Conservation (phyloP, 30 jellyfish, hydroid and myxozoan genomes). For the Morbakka virulenta region DNA sequence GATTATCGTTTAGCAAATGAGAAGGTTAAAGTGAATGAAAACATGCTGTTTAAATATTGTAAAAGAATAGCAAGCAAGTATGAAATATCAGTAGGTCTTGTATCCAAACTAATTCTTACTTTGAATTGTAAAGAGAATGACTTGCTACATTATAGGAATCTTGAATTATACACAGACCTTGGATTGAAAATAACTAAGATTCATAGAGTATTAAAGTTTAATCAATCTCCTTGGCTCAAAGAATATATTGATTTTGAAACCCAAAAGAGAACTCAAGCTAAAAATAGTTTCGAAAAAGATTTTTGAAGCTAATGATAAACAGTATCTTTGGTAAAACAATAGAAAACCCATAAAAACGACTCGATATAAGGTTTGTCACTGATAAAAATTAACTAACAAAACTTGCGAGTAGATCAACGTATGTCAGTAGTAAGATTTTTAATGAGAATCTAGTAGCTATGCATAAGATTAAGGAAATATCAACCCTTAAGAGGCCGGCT, state of each 20-base stretch:
- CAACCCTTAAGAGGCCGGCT: too few species aligned
- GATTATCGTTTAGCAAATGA: slow-evolving; percentile 72
- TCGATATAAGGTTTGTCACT: slow-evolving; percentile 31
- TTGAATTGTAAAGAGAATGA: slow-evolving; percentile 39
- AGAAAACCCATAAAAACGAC: slow-evolving; percentile 56
- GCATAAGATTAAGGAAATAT: too few species aligned
- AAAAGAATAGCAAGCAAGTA: slow-evolving; percentile 26
- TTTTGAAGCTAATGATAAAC: slow-evolving; percentile 61
- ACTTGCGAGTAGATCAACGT: slow-evolving; percentile 36
- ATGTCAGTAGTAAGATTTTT: too few species aligned
- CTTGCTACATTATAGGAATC: slow-evolving; percentile 32
- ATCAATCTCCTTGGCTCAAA: slow-evolving; percentile 46
- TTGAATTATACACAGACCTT: slow-evolving; percentile 26
- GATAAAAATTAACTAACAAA: neutral
- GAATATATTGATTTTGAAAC: slow-evolving; percentile 47
- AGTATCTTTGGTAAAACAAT: too few species aligned
- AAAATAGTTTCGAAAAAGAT: too few species aligned
- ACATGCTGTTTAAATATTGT: slow-evolving; percentile 48
- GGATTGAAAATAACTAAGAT: slow-evolving; percentile 28
- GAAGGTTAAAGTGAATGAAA: slow-evolving; percentile 5
- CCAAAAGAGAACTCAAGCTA: too few species aligned
- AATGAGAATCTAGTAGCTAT: too few species aligned
- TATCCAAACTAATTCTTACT: slow-evolving; percentile 69
- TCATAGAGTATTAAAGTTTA: too few species aligned
- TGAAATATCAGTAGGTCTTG: too few species aligned